These are phyloP conservation scores for Sternotherus odoratus DNA, from an alignment of 2,797 vertebrate species.

Conservation along the genomic window DNA sequence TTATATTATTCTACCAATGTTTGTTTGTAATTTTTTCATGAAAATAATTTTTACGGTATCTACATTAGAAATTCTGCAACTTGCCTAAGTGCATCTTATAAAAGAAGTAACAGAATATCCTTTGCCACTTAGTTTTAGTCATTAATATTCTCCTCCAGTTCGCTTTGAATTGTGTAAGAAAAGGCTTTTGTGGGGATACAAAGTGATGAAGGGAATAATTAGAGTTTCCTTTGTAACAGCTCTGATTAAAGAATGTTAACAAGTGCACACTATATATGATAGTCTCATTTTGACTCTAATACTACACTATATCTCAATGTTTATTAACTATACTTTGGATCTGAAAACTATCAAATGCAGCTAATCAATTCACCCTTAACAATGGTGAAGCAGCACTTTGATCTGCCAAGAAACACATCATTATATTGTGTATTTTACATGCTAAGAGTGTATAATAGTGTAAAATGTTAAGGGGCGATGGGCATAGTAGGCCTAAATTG, in stretches of 20 bases:
- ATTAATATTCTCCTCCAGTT: neutral
- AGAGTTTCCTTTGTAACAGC: neutral
- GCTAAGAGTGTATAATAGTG: conserved; percentile 60
- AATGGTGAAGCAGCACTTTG: conserved; percentile 54
- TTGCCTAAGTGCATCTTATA: neutral
- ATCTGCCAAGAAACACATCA: conserved; percentile 50
- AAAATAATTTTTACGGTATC: neutral
- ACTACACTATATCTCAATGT: neutral
- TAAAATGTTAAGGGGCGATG: conserved; percentile 28
- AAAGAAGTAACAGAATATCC: neutral
- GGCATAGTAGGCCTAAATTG: conserved; percentile 24
- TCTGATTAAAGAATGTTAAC: too few relatives aligned
- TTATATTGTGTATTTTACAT: conserved; percentile 40
- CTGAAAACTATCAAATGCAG: neutral
- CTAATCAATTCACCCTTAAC: conserved; percentile 43
- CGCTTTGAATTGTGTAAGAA: neutral
- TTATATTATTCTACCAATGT: accelerated
- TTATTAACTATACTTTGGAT: conserved; percentile 28
- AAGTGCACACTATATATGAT: neutral
- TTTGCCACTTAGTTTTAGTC: neutral
- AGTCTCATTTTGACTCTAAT: conserved; percentile 8
- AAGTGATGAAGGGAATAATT: neutral
- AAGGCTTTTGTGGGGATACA: neutral
- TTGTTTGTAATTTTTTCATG: neutral
- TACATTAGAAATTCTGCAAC: neutral